These are phyloP conservation scores for Actias luna DNA, from an alignment of 2,888 invertebrate species.

Conservation along the genomic window DNA sequence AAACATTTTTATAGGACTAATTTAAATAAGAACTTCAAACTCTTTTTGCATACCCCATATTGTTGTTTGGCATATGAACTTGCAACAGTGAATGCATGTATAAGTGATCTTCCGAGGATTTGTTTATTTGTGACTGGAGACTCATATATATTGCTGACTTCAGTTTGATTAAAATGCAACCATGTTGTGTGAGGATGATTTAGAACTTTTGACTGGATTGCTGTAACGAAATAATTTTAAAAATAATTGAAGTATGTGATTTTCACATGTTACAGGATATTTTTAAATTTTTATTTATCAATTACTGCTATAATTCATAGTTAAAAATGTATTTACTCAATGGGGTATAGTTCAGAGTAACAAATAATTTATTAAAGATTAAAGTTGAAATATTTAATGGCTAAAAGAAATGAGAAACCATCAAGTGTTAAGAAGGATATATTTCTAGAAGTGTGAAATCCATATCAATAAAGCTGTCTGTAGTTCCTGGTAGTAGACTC, in stretches of 20 bases:
- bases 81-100: slow-evolving; percentile 90
- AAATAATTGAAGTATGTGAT: not conserved
- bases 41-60: slow-evolving; percentile 84
- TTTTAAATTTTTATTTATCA: no score
- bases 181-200: slow-evolving; percentile 90
- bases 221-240: slow-evolving; percentile 54
- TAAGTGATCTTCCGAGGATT: slow-evolving; percentile 85
- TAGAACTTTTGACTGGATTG: slow-evolving; percentile 69
- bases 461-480: no score
- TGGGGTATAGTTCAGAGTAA: not conserved
- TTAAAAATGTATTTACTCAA: not conserved
- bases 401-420: no score
- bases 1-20: no score
- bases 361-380: not conserved
- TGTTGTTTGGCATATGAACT: slow-evolving; percentile 87
- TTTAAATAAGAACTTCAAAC: not conserved
- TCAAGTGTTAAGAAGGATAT: no score
- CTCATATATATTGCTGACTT: slow-evolving; percentile 86
- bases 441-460: no score
- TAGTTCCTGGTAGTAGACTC: no score
- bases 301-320: not conserved
- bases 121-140: slow-evolving; percentile 85
- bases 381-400: no score
- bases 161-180: slow-evolving; percentile 84
- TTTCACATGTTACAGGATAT: not conserved